A percentile compares a stretch with the other conserved stretches of the same genome.
These are phyloP conservation scores for Antigone vipio DNA, from an alignment of 2,113 vertebrate species.

Conservation along the genomic window DNA sequence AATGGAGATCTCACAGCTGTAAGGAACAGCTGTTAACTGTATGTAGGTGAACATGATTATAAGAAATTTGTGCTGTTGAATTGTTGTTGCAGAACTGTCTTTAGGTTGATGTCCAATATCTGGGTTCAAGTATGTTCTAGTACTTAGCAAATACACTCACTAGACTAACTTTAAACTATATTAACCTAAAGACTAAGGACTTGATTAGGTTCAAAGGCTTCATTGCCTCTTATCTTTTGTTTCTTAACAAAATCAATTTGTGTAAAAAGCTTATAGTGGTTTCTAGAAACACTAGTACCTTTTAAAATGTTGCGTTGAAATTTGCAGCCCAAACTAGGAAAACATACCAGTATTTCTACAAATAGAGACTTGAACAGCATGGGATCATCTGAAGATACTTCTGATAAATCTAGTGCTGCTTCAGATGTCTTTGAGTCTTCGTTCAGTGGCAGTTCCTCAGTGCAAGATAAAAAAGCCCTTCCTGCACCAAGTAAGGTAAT, in stretches of 20 bases:
- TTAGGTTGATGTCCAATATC: background rate
- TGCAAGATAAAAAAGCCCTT: conserved; percentile 60
- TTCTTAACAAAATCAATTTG: background rate
- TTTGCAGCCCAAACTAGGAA: conserved; percentile 62
- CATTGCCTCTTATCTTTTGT: background rate
- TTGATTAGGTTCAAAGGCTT: background rate
- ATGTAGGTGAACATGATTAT: background rate
- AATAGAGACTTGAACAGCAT: conserved; percentile 28
- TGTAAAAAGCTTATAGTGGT: background rate
- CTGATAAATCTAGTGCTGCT: conserved; percentile 70
- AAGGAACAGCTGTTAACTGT: background rate
- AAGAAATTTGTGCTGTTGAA: background rate
- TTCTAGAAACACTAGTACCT: background rate
- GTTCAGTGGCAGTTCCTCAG: conserved; percentile 59
- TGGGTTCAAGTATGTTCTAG: background rate
- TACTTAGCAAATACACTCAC: background rate
- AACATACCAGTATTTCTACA: conserved; percentile 36
- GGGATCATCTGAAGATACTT: conserved; percentile 71
- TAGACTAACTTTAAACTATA: background rate
- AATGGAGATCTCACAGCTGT: background rate
- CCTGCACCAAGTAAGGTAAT: conserved; percentile 80
- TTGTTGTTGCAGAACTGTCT: background rate
- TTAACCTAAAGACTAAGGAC: background rate
- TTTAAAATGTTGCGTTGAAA: background rate
- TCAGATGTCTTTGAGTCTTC: conserved; percentile 74